These are phyloP conservation scores for Dasypogon diadema DNA, from an alignment of 2,888 invertebrate species.

Conservation along the genomic window DNA sequence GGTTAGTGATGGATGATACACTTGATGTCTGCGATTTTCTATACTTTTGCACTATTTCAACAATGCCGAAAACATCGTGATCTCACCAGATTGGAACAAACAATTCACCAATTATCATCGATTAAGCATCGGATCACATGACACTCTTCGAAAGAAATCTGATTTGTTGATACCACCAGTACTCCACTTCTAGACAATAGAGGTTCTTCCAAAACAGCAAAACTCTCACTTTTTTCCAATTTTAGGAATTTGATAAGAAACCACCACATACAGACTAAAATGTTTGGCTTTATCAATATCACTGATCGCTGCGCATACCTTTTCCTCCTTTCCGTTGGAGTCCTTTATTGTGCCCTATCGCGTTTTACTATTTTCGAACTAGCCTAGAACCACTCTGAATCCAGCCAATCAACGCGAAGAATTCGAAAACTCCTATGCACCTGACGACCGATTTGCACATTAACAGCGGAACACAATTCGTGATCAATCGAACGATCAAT, in stretches of 20 bases:
- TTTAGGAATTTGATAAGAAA: background rate
- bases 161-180: background rate
- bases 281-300: background rate
- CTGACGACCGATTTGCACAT: conserved; percentile 23
- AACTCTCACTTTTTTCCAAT: background rate
- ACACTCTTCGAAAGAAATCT: background rate
- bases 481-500: conserved; percentile 31
- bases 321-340: background rate
- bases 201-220: background rate
- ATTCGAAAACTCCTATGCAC: background rate
- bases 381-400: background rate
- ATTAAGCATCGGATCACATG: conserved; percentile 31
- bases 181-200: background rate
- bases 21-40: too few species aligned
- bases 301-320: background rate
- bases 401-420: conserved; percentile 5
- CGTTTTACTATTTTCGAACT: background rate
- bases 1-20: too few species aligned
- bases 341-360: background rate
- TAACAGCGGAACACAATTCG: conserved; percentile 26
- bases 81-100: conserved; percentile 28
- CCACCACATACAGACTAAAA: background rate
- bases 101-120: conserved; percentile 24
- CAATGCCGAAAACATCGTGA: background rate
- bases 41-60: too few species aligned